Evolutionary conservation across 37 sponge, comb jelly and placozoan genomes (phyloP), one percentile per base, ranked within the genome.

Genomic region (Geodia barretti): DNA sequence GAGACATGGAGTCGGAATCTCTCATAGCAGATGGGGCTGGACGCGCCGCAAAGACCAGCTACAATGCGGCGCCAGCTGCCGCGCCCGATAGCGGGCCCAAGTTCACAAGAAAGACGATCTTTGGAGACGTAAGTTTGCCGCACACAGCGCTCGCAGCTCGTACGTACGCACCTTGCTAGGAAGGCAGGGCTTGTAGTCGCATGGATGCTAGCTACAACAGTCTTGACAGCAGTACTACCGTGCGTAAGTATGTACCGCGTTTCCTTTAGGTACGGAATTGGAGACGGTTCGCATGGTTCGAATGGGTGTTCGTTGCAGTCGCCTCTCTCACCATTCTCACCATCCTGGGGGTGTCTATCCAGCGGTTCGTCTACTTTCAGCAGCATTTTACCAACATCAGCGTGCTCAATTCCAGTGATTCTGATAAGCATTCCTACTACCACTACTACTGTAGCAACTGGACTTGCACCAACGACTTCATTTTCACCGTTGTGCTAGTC

Each of bases 221-320:
- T 58, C 17, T 58, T 20, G 60, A 65, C 67, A 25, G n/a, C 28
- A 65, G n/a, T 65, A 26, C 7, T 24, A 65, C 73, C 25, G 11
- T 47, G n/a, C n/a, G n/a, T n/a, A n/a, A n/a, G n/a, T n/a, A n/a
- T n/a, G n/a, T n/a, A n/a, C n/a, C 3, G 1, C 41, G 2, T 23
- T 2, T 39, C 23, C 19, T 62, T 11, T 35, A 89, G 90, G 21
- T 79, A 28, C 76, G 85, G 14, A 84, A 89, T 41, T 58, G 38
- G 26, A 74, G 38, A 28, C 62, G 85, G 21, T 75, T 89, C 31
- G 11, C 41, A 11, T 83, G 79, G 75, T n/a, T 84, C 17, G 85
- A 89, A 25, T 89, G 90, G 90, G 41, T 79, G 1, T 89, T 84
- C 71, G 1, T 84, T 25, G 35, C 68, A 11, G 37, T 89, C 29